A percentile compares a stretch with the other conserved stretches of the same genome.
These are phyloP conservation scores for Protonemura montana DNA, from an alignment of 2,888 invertebrate genomes.

Conservation along the genomic window DNA sequence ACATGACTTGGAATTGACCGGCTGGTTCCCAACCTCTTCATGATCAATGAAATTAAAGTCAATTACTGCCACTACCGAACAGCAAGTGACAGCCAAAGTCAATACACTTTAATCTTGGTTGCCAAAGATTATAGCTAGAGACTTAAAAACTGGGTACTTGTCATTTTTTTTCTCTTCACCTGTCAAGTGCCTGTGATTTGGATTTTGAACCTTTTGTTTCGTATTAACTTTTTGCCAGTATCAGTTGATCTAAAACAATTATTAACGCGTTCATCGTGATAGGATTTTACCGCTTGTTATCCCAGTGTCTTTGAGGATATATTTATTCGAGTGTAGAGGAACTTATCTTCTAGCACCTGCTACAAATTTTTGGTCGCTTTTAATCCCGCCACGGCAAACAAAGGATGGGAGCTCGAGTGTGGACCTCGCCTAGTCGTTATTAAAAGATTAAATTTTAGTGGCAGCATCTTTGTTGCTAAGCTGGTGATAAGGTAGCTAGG, in stretches of 20 bases:
- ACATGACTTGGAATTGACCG: too few relatives aligned
- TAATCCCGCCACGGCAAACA: not conserved
- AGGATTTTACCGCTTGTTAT: too few relatives aligned
- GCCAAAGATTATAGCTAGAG: not conserved
- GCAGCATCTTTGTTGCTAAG: not conserved
- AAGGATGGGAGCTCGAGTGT: not conserved
- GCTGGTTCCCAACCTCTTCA: too few relatives aligned
- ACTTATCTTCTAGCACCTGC: too few relatives aligned
- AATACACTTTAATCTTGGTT: not conserved
- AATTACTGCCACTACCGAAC: too few relatives aligned
- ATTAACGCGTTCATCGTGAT: too few relatives aligned
- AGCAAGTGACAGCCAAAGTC: not conserved
- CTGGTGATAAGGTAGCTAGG: not conserved
- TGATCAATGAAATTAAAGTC: too few relatives aligned
- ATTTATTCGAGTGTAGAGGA: too few relatives aligned
- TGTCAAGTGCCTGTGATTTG: not conserved
- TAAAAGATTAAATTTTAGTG: not conserved
- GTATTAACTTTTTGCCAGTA: not conserved
- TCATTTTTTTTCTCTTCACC: not conserved
- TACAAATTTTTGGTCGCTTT: too few relatives aligned
- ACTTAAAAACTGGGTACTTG: not conserved
- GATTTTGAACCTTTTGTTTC: not conserved
- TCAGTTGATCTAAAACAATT: not conserved
- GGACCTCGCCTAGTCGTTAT: not conserved
- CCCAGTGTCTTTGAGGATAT: too few relatives aligned